Conservation (phyloP, 1,140 invertebrate species). For the Bombus breviceps region DNA sequence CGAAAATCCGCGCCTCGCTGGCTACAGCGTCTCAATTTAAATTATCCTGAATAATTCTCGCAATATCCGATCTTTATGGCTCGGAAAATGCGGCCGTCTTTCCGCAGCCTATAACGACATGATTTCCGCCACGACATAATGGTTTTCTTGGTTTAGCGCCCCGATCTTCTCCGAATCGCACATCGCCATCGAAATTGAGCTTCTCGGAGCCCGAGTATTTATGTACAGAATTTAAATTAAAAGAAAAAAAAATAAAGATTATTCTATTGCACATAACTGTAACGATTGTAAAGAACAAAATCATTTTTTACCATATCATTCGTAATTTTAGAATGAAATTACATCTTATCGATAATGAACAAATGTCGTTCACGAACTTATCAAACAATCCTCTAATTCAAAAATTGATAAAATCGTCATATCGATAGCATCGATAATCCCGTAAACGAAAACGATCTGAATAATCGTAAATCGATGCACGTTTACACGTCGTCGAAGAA, state of each 20-base stretch:
- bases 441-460: background rate
- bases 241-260: background rate
- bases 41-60: constrained; percentile 82
- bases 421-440: background rate
- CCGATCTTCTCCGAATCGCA: constrained; percentile 22
- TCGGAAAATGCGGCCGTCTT: constrained; percentile 77
- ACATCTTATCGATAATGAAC: too few relatives aligned
- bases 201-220: background rate
- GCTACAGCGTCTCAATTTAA: constrained; percentile 77
- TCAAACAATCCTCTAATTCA: background rate
- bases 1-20: constrained; percentile 53
- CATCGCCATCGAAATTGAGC: background rate
- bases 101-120: constrained; percentile 61
- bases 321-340: background rate
- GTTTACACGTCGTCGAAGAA: background rate
- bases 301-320: background rate
- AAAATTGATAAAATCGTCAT: too few relatives aligned
- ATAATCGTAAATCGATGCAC: background rate
- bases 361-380: background rate
- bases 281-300: background rate
- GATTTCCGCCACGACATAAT: constrained; percentile 72
- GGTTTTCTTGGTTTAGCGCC: constrained; percentile 67
- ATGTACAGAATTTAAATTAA: background rate
- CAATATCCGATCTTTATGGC: constrained; percentile 82
- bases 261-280: too few relatives aligned